Evolutionary conservation across 2,888 invertebrate genomes (phyloP), one percentile per base, ranked within the genome.

Genomic region (Brachypterus glaber): DNA sequence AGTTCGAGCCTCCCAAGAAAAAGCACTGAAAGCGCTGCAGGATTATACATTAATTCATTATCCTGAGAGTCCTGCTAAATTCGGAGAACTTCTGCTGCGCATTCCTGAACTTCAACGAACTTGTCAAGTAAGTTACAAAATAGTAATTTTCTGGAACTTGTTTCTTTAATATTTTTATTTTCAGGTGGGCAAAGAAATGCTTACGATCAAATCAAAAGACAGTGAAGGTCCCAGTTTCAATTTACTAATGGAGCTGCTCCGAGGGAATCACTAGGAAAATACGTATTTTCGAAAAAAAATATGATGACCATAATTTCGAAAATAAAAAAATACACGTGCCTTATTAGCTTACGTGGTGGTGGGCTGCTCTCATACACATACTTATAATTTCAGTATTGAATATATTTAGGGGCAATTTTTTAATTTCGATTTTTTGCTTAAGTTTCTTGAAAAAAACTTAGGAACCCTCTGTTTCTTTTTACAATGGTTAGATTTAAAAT

Each of bases 51-150:
- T 85, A 49, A 76, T 82, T 15, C 90, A 91, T 66, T 95, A 92
- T 68, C 90, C 91, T 9, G 86, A 89, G 50, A 82, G 86, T 64
- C 91, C 92, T 35, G 87, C 91, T 51, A 95, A 96, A 71, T 95
- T 93, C 62, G 93, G 93, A 27, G 93, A 95, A 67, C 69, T 96
- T 37, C 69, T 96, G 46, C 71, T 95, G 44, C 77, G 93, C 54
- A 90, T 96, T 64, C 92, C 95, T 9, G 95, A 96, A 67, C 72
- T 96, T 54, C 91, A 95, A 66, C 75, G 93, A 60, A 90, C 93
- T 52, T 93, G 93, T 67, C 90, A 91, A 74, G 85, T 88, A 58
- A 61, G 56, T 40, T 1, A 13, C 11, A 29, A 7, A 29, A 8
- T 29, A 11, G 29, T 60, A 69, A 68, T 68, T 67, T 52, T 11